phyloP scores from a whole-genome alignment of 2,113 vertebrate species.

The Todiramphus saurophagus region DNA sequence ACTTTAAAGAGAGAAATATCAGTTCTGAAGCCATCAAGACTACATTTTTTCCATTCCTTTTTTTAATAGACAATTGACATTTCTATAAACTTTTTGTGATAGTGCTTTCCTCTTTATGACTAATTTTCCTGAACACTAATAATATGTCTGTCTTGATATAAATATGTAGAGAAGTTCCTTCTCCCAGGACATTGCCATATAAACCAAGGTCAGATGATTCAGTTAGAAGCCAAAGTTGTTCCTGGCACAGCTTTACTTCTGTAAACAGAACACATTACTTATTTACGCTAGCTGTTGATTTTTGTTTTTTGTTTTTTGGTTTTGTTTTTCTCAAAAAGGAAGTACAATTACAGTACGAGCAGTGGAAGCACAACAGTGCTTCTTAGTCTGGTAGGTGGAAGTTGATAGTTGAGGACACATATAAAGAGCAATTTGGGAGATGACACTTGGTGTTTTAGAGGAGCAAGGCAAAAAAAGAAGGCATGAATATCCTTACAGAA shows the following conservation, averaged over 20 bases:
- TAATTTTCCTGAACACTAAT: not conserved
- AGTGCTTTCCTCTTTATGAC: not conserved
- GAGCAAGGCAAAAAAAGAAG: not conserved
- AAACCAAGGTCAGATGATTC: constrained; percentile 15
- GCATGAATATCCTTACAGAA: not conserved
- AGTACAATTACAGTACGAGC: not conserved
- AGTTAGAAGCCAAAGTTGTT: not conserved
- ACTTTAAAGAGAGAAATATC: not conserved
- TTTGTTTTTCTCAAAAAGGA: not conserved
- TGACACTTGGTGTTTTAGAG: not conserved
- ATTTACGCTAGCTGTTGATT: not conserved
- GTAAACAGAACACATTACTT: not conserved
- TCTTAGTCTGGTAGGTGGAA: not conserved
- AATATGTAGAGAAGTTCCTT: not conserved
- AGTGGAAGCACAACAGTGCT: not conserved
- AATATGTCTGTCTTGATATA: not conserved
- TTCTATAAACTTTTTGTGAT: not conserved
- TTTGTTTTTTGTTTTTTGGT: not conserved
- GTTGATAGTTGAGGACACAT: not conserved
- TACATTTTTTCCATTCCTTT: not conserved
- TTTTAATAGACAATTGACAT: not conserved
- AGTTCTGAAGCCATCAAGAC: not conserved
- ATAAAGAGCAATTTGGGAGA: not conserved
- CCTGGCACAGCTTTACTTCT: not conserved
- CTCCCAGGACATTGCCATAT: not conserved